Percentiles rank a stretch among this genome's conserved stretches.
Evolutionary conservation across 1,140 invertebrate genomes (phyloP).

Genomic region (Drusus annulatus): DNA sequence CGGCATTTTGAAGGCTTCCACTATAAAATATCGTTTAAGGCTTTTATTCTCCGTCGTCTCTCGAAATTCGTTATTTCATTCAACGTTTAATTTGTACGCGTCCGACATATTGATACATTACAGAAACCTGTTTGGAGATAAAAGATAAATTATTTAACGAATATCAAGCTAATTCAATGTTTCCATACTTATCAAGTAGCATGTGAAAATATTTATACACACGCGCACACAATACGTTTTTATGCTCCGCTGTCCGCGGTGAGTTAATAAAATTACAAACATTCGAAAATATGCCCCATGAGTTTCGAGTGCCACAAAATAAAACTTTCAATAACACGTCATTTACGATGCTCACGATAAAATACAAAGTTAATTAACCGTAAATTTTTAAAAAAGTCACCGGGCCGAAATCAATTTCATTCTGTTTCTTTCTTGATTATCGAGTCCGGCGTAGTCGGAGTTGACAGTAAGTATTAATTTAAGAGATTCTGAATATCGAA

Average conservation of each 20-base stretch:
- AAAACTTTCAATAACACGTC: constrained; percentile 24
- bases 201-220: constrained; percentile 10
- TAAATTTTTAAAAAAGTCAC: constrained; percentile 1
- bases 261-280: background rate
- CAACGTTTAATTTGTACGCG: constrained; percentile 27
- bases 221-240: background rate
- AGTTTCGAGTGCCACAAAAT: background rate
- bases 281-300: background rate
- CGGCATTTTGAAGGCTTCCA: background rate
- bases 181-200: constrained; percentile 17
- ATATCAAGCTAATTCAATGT: constrained; percentile 17
- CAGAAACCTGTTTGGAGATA: constrained; percentile 24
- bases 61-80: constrained; percentile 39
- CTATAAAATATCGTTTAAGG: too few species aligned
- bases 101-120: constrained; percentile 36
- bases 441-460: constrained; percentile 48
- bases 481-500: constrained; percentile 41
- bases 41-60: constrained; percentile 4
- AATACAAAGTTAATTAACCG: background rate
- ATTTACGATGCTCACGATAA: constrained; percentile 28
- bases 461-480: constrained; percentile 57
- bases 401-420: constrained; percentile 38
- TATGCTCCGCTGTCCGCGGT: background rate
- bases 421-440: constrained; percentile 41
- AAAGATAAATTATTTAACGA: constrained; percentile 16